Evolutionary conservation across 2,888 invertebrate species (phyloP), one percentile per base, ranked within the genome.

Genomic region (Myathropa florea): DNA sequence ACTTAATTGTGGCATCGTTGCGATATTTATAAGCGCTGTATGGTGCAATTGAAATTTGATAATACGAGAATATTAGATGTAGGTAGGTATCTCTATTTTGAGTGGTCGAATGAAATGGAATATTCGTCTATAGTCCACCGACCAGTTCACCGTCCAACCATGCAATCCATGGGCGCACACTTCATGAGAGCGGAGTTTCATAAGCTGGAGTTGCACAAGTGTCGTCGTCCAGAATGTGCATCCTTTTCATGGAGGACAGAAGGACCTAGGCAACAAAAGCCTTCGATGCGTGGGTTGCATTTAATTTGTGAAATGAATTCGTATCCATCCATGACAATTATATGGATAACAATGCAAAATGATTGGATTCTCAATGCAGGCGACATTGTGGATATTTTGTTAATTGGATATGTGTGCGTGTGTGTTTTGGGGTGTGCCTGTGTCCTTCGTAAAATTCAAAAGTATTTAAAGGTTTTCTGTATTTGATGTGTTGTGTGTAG

Each of bases 251-350:
- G 26, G 28, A 39, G 67, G 59, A 53, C 23, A 46, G 65, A 70
- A 72, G 68, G 57, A 73, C 76, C 57, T 21, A 53, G 26, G n/a
- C 60, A 64, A 82, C 85, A 82, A 82, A 73, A 85, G 77, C 85
- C 55, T 85, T 59, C 59, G 82, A 73, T 85, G 82, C 85, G 82
- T 85, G 85, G 82, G 77, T 60, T 85, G 85, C 85, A 82, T 85
- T 85, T 85, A 85, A 85, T 85, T 85, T 85, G 76, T 55, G 59
- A 85, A 85, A 85, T 85, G 82, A 85, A 82, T 85, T 76, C 85
- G 82, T 65, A 85, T 82, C 85, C 77, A 82, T 85, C 77, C 82
- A 82, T 78, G 85, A 85, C 85, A 85, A 85, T 85, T 82, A 85
- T 82, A 82, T 82, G 82, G 85, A 82, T 85, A 85, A 85, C 85